Evolutionary conservation across 1,140 invertebrate species (phyloP), one percentile per base, ranked within the genome.

Genomic region (Nomia melanderi): DNA sequence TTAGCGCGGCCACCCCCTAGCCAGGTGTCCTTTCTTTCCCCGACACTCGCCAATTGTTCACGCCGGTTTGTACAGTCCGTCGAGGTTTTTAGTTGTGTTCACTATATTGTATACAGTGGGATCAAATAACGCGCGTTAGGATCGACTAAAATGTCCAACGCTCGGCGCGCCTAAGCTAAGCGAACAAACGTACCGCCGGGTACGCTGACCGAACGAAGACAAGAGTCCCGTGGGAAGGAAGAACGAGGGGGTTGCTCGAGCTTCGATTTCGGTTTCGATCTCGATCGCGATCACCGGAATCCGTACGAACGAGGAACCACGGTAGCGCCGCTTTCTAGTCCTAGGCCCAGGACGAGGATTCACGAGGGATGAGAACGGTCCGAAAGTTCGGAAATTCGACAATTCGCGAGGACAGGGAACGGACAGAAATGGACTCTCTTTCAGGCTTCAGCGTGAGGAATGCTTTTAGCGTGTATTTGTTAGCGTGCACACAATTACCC

Each of bases 81-180:
- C 82, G 82, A 81, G n/a, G 77, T 86, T 88, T 83, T 88, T 87
- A 89, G 87, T 87, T 89, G 86, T 87, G 87, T 89, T 89, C 88
- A 89, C 84, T 88, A n/a, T n/a, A 84, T 77, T 88, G 80, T 89
- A 88, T 88, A 88, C 86, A 83, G 85, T 79, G 88, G 88, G 88
- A 89, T 87, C 88, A 89, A 89, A 89, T 84, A 83, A 83, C 78
- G 79, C 72, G 86, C 86, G 83, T 87, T 79, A 86, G 77, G 74
- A 76, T 64, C 77, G 54, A 78, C 62, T 63, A 54, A 36, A 77
- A 17, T 20, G 14, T 17, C 4, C 74, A 41, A 14, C 31, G 41
- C 25, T 29, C 54, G 6, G 29, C 27, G 53, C 59, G 74, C 65
- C 56, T 70, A 70, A 71, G 53, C 5, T 25, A 62, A 44, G 20